Evolutionary conservation across 1,140 invertebrate genomes (phyloP).

Genomic region (Drosophila triauraria): DNA sequence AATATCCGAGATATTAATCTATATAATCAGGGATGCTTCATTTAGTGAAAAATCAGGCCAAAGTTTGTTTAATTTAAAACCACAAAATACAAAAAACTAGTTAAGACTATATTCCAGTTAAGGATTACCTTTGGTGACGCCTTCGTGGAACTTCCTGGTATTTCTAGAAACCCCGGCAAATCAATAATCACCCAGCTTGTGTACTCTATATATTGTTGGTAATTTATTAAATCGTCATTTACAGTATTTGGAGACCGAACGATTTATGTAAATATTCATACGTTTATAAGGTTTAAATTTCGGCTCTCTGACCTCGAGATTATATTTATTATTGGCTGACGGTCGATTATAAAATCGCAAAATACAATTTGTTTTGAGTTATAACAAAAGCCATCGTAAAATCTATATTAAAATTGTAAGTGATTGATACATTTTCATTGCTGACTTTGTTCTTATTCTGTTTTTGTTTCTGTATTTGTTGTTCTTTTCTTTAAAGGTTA

Average conservation of each 20-base stretch:
- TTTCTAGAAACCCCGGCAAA: too few relatives aligned
- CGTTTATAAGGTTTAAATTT: slow-evolving; percentile 45
- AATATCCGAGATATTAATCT: too few relatives aligned
- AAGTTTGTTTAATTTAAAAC: too few relatives aligned
- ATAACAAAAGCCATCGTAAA: slow-evolving; percentile 44
- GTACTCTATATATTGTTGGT: slow-evolving; percentile 48
- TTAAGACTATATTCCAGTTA: too few relatives aligned
- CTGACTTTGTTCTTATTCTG: slow-evolving; percentile 7
- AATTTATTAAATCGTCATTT: slow-evolving; percentile 54
- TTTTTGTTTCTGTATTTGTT: background rate
- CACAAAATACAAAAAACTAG: too few relatives aligned
- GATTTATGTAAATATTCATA: slow-evolving; percentile 51
- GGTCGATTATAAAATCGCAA: slow-evolving; percentile 48
- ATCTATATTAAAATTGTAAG: slow-evolving; percentile 42
- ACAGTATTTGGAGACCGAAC: slow-evolving; percentile 54
- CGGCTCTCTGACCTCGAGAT: slow-evolving; percentile 32
- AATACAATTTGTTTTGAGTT: slow-evolving; percentile 29
- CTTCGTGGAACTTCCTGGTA: too few relatives aligned
- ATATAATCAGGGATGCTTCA: too few relatives aligned
- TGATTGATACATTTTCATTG: slow-evolving; percentile 35
- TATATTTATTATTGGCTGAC: slow-evolving; percentile 54
- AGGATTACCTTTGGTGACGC: too few relatives aligned
- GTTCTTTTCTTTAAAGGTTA: background rate
- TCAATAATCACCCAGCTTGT: background rate
- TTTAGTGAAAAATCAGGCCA: too few relatives aligned